These are phyloP conservation scores for Perdita meconis DNA, from an alignment of 2,888 invertebrate species.

Conservation along the genomic window DNA sequence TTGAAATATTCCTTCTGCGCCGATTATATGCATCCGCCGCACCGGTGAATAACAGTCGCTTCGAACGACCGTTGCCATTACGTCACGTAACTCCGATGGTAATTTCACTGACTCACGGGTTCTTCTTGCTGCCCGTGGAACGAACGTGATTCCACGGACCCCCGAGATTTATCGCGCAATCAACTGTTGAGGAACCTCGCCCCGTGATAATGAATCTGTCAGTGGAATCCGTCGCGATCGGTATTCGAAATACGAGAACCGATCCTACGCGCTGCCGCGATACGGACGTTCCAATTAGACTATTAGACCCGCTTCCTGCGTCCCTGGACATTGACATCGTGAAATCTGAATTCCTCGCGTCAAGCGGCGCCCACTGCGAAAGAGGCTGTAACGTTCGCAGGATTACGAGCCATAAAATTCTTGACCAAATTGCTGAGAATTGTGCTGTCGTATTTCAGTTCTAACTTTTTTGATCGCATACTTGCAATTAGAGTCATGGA, in stretches of 20 bases:
- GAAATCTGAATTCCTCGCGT: constrained; percentile 68
- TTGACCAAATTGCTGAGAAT: constrained; percentile 57
- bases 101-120: constrained; percentile 32
- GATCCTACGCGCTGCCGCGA: not conserved
- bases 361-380: constrained; percentile 67
- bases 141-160: not conserved
- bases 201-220: not conserved
- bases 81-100: constrained; percentile 29
- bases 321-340: constrained; percentile 44
- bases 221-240: not conserved
- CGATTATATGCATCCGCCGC: constrained; percentile 26
- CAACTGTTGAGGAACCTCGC: not conserved
- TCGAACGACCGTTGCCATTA: constrained; percentile 23
- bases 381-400: constrained; percentile 63
- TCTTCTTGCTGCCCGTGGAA: not conserved
- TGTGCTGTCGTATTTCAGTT: constrained; percentile 13
- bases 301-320: not conserved
- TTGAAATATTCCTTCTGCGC: constrained; percentile 30
- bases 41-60: constrained; percentile 30
- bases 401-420: constrained; percentile 73
- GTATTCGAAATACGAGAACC: not conserved
- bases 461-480: constrained; percentile 1
- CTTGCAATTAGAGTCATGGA: not conserved
- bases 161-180: not conserved
- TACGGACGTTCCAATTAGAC: not conserved